Base-by-base conservation (phyloP, 2,797 vertebrate genomes). In the Acomys russatus region DNA sequence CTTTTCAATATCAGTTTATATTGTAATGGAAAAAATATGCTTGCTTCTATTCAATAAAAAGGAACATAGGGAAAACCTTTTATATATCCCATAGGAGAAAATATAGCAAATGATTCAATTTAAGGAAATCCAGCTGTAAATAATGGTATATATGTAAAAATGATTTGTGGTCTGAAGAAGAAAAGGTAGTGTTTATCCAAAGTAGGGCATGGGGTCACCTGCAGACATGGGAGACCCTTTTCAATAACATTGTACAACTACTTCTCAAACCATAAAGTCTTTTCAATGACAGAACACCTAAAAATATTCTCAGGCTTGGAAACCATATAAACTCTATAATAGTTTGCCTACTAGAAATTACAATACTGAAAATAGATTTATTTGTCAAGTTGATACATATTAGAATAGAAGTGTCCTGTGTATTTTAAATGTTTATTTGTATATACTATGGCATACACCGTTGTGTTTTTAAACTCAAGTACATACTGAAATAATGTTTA, bases 1-100 rank as follows among this genome's bases (percentile, higher is more conserved):
- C 64, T 95, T 94, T 93, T 86, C 91, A 73, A 66, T n/a, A 93
- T 38, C 20, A 79, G 94, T 91, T 94, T 96, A 61, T 73, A 35
- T 61, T 70, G 14, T 66, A 64, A 93, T 68, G 92, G 54, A 66
- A 92, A 7, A 6, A 64, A 82, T 12, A 71, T 59, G 22, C 6
- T 90, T 90, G n/a, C 82, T 95, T 93, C 73, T 88, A 51, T 78
- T 89, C 38, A 78, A 84, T 91, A 91, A 91, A 91, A 5, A 91
- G 18, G 20, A 83, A 71, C 56, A 90, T 9, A 96, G 33, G 74
- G 20, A 68, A 94, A 59, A 78, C 22, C 1, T 85, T 91, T 92
- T 93, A 91, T 61, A 30, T 56, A 59, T 70, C 66, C 90, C 51
- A 70, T 10, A 35, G 70, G 18, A 20, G 4, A 83, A 79, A 95